Conservation (phyloP, 2,113 vertebrate species). For the Miniopterus natalensis region DNA sequence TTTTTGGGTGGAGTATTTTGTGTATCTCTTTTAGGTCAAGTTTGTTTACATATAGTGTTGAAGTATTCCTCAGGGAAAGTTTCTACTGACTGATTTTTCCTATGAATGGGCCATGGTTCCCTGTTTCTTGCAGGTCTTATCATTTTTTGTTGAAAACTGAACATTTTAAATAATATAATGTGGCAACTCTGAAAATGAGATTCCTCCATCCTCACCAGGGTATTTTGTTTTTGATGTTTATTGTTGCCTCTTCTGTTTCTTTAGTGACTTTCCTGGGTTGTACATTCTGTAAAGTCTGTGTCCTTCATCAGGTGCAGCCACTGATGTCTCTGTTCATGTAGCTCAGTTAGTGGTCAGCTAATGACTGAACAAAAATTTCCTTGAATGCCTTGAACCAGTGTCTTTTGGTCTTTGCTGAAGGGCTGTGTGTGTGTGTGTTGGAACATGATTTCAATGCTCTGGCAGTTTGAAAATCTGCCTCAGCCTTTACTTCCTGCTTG, state of each 20-base stretch:
- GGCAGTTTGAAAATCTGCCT: not conserved
- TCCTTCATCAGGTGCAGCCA: not conserved
- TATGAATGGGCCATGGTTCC: not conserved
- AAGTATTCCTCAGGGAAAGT: constrained; percentile 7
- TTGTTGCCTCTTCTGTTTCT: not conserved
- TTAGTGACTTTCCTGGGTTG: not conserved
- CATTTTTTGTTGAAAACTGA: constrained; percentile 25
- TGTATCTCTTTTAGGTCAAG: constrained; percentile 4
- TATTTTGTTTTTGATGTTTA: not conserved
- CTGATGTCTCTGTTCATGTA: not conserved
- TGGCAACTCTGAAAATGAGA: constrained; percentile 20
- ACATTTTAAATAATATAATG: constrained; percentile 43
- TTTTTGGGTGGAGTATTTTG: not conserved
- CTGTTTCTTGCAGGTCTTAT: not conserved
- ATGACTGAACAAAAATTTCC: constrained; percentile 13
- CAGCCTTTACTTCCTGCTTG: not conserved
- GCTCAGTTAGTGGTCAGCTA: not conserved
- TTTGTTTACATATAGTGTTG: not conserved
- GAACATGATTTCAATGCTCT: not conserved
- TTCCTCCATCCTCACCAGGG: not conserved
- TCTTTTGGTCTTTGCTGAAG: not conserved
- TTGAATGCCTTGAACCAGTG: not conserved
- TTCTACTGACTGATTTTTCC: not conserved
- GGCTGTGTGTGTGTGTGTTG: not conserved
- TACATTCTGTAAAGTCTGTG: not conserved